phyloP scores from a whole-genome alignment of 2,113 vertebrate species.

The Thamnophis sirtalis region DNA sequence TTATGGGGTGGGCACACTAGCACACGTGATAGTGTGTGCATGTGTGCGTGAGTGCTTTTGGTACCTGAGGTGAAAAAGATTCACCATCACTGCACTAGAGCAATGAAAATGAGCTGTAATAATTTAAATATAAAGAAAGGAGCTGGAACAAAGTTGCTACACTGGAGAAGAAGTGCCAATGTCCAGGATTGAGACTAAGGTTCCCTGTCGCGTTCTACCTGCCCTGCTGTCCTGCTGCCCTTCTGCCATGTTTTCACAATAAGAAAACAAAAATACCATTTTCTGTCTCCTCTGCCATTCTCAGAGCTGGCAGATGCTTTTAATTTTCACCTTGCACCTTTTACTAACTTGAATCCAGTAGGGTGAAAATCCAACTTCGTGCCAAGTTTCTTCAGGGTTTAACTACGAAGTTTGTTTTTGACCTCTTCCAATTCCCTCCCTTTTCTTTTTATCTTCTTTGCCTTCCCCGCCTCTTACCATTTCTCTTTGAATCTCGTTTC shows the following conservation, averaged over 20 bases:
- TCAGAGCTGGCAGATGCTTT: background rate
- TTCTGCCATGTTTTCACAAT: background rate
- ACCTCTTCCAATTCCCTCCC: conserved; percentile 1
- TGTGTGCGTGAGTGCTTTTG: too few species aligned
- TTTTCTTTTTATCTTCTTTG: conserved; percentile 1
- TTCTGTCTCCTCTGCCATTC: background rate
- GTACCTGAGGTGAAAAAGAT: too few species aligned
- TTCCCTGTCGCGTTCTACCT: background rate
- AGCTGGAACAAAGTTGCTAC: background rate
- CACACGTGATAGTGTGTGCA: too few species aligned
- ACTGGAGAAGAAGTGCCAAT: background rate
- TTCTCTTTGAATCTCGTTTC: conserved; percentile 23
- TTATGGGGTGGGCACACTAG: too few species aligned
- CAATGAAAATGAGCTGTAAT: background rate
- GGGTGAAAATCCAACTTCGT: conserved; percentile 19
- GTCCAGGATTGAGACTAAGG: background rate
- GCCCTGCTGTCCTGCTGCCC: too few species aligned
- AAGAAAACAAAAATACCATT: background rate
- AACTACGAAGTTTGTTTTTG: conserved; percentile 14
- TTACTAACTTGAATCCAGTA: background rate
- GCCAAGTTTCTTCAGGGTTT: background rate
- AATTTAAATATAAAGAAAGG: background rate
- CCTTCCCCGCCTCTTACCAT: conserved; percentile 32
- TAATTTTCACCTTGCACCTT: background rate
- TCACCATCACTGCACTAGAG: too few species aligned